A percentile compares a stretch with the other conserved stretches of the same genome.
Conservation (phyloP, 2,888 invertebrate genomes). For the Drosophila kuntzei region DNA sequence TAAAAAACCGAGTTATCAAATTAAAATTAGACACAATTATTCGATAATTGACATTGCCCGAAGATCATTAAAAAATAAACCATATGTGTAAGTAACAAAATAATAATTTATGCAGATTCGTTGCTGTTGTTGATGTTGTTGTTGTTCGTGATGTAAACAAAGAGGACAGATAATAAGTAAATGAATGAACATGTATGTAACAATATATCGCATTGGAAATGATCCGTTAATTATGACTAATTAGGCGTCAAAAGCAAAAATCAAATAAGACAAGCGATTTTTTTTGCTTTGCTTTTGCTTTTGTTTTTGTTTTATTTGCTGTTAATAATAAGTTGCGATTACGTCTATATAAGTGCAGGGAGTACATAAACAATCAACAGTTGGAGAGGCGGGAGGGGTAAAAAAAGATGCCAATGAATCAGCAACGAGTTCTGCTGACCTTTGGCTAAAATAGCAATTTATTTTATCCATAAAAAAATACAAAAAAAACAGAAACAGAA, state of each 20-base stretch:
- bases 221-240: slow-evolving; percentile 69
- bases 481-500: slow-evolving; percentile 8
- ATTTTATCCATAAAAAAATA: slow-evolving; percentile 38
- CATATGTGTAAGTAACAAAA: neutral
- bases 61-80: slow-evolving; percentile 4
- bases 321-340: slow-evolving; percentile 20
- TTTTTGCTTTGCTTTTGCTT: slow-evolving; percentile 2
- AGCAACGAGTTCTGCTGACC: slow-evolving; percentile 57
- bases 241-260: slow-evolving; percentile 61
- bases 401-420: slow-evolving; percentile 55
- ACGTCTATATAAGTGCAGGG: slow-evolving; percentile 26
- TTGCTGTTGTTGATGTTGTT: neutral
- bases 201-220: slow-evolving; percentile 44
- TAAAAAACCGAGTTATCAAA: neutral
- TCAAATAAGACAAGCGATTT: slow-evolving; percentile 27
- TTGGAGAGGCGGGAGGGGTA: neutral
- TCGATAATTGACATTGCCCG: neutral
- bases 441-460: slow-evolving; percentile 58
- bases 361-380: slow-evolving; percentile 43
- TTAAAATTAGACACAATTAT: neutral
- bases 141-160: slow-evolving; percentile 10
- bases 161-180: slow-evolving; percentile 11
- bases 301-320: neutral
- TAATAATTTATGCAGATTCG: slow-evolving; percentile 24
- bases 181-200: slow-evolving; percentile 18